Conservation (phyloP, 2,888 invertebrate genomes). For the Noctuana brunneofusca region DNA sequence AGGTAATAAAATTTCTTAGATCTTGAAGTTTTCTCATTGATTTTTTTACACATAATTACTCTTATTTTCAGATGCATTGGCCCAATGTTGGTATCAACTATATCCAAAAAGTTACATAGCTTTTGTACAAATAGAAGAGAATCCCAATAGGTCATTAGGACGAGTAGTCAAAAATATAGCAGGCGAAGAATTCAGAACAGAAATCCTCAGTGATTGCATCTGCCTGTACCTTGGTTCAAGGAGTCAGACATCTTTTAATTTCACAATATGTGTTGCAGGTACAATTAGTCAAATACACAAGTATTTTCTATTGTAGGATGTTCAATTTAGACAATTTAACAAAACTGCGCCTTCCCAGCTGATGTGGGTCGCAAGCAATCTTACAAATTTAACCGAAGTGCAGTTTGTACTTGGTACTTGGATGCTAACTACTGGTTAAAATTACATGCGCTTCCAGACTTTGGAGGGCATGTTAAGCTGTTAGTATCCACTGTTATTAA, state of each 20-base stretch:
- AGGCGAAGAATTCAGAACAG: constrained; percentile 50
- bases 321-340: background rate
- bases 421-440: too few relatives aligned
- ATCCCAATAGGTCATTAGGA: constrained; percentile 56
- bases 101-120: constrained; percentile 65
- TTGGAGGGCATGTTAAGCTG: too few relatives aligned
- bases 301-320: background rate
- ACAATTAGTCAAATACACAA: constrained; percentile 35
- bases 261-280: constrained; percentile 81
- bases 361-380: too few relatives aligned
- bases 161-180: constrained; percentile 54
- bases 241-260: constrained; percentile 85
- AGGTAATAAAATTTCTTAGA: too few relatives aligned
- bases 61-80: constrained; percentile 58
- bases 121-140: constrained; percentile 55
- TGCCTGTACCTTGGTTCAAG: constrained; percentile 87
- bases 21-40: too few relatives aligned
- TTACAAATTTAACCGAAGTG: too few relatives aligned
- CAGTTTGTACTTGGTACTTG: too few relatives aligned
- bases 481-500: too few relatives aligned
- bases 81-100: constrained; percentile 54
- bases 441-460: too few relatives aligned
- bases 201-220: constrained; percentile 73
- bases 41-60: too few relatives aligned
- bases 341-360: too few relatives aligned